These are phyloP conservation scores for Oryzias javanicus DNA, from an alignment of 2,113 vertebrate genomes.

Conservation along the genomic window DNA sequence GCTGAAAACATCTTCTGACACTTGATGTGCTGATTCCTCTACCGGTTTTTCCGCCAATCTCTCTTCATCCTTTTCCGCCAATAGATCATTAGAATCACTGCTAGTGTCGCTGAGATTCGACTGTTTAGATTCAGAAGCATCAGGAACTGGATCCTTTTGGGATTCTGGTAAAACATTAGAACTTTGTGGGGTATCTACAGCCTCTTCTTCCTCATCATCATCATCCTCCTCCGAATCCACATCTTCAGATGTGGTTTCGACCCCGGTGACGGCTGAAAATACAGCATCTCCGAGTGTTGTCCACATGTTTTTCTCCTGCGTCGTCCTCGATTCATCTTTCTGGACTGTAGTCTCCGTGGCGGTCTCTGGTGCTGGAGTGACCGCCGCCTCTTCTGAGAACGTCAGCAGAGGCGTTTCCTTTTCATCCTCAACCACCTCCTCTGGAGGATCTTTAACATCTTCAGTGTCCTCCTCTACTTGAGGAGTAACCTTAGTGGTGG, in stretches of 20 bases:
- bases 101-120: constrained; percentile 3
- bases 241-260: constrained; percentile 30
- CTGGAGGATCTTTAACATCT: constrained; percentile 45
- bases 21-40: constrained; percentile 8
- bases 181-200: constrained; percentile 14
- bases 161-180: constrained; percentile 22
- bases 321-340: constrained; percentile 41
- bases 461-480: constrained; percentile 75
- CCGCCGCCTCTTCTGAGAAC: constrained; percentile 41
- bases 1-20: constrained; percentile 7
- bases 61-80: constrained; percentile 25
- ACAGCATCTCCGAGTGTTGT: constrained; percentile 65
- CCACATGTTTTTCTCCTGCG: constrained; percentile 47
- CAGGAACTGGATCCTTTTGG: constrained; percentile 1
- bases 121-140: constrained; percentile 15
- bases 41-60: neutral
- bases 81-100: constrained; percentile 1
- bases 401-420: constrained; percentile 75
- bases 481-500: constrained; percentile 80
- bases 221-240: constrained; percentile 51
- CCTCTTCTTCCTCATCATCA: constrained; percentile 54
- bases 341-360: constrained; percentile 27
- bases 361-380: constrained; percentile 18
- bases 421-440: constrained; percentile 32
- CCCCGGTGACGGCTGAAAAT: constrained; percentile 72